These are phyloP conservation scores for Atta colombica DNA, from an alignment of 1,140 invertebrate genomes.

Conservation along the genomic window DNA sequence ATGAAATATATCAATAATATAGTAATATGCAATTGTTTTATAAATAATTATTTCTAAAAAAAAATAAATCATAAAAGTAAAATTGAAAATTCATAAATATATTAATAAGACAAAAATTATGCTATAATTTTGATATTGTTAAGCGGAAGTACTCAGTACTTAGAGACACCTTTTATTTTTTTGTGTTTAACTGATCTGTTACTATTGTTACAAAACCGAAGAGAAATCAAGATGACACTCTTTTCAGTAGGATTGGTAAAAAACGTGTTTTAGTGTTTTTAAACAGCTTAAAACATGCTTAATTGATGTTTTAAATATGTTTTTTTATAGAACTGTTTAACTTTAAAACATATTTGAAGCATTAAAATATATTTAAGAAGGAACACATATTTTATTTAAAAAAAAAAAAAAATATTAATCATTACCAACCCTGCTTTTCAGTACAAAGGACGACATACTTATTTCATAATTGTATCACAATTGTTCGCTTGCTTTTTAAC, in stretches of 20 bases:
- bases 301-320: too few relatives aligned
- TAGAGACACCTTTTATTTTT: not conserved
- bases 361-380: too few relatives aligned
- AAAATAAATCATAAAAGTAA: not conserved
- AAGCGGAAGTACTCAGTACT: slow-evolving; percentile 7
- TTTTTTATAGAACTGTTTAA: too few relatives aligned
- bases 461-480: not conserved
- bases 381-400: too few relatives aligned
- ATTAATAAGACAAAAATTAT: not conserved
- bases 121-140: not conserved
- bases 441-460: not conserved
- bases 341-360: too few relatives aligned
- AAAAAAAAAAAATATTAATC: too few relatives aligned
- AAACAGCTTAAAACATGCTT: too few relatives aligned
- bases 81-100: not conserved
- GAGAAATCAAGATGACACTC: not conserved
- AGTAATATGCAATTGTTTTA: not conserved
- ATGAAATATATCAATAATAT: too few relatives aligned
- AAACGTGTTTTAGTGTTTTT: too few relatives aligned
- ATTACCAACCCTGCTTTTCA: not conserved
- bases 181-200: not conserved
- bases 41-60: not conserved
- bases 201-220: slow-evolving; percentile 11
- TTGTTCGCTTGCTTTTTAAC: not conserved
- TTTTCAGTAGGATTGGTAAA: not conserved